phyloP scores from a whole-genome alignment of 2,888 invertebrate species.

The Seira ritae region DNA sequence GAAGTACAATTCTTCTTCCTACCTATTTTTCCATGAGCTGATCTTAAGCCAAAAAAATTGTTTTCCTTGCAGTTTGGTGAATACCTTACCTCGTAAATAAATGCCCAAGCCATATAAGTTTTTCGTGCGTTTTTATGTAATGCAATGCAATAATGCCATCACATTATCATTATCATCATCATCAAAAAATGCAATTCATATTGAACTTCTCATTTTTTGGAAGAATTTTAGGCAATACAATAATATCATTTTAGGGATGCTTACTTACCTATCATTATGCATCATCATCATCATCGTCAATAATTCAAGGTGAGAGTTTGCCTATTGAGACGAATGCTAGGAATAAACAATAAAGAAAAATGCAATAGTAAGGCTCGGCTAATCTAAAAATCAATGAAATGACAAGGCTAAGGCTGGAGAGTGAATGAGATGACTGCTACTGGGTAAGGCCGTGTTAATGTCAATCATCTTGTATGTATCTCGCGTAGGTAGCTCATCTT shows the following conservation, averaged over 20 bases:
- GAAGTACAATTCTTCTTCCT: too few species aligned
- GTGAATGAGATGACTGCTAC: too few species aligned
- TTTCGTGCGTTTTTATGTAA: background rate
- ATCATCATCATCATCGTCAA: background rate
- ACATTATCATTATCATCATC: too few species aligned
- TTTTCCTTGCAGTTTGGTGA: too few species aligned
- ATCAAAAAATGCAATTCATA: too few species aligned
- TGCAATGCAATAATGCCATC: too few species aligned
- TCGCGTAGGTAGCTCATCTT: background rate
- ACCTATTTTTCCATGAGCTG: too few species aligned
- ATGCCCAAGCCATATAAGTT: too few species aligned
- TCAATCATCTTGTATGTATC: background rate
- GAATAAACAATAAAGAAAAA: background rate
- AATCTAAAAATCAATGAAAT: background rate
- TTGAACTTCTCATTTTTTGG: too few species aligned
- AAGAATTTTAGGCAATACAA: background rate
- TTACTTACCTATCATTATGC: background rate
- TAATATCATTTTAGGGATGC: background rate
- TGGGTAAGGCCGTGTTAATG: background rate
- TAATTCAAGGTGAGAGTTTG: background rate
- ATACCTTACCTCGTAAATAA: too few species aligned
- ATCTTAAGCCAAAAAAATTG: too few species aligned
- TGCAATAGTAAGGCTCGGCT: background rate
- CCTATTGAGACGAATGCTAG: background rate
- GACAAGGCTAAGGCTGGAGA: background rate